Conservation (phyloP, 2,888 invertebrate genomes). For the Orthosia gracilis region DNA sequence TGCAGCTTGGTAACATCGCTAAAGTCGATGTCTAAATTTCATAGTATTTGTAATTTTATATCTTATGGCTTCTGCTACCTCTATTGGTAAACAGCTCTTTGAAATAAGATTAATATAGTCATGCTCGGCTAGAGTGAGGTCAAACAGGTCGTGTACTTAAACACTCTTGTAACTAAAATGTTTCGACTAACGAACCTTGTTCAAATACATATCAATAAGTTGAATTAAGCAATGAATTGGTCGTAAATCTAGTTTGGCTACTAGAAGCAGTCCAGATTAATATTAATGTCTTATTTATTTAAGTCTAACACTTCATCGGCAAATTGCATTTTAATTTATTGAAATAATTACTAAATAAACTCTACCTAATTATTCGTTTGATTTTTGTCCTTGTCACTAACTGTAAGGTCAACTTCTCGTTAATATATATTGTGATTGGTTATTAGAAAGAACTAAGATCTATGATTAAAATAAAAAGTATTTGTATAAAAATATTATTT, state of each 20-base stretch:
- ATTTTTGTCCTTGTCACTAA: conserved; percentile 10
- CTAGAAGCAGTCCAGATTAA: conserved; percentile 33
- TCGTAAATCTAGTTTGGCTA: conserved; percentile 43
- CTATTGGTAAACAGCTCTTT: conserved; percentile 13
- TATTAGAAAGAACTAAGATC: not conserved
- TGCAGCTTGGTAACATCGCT: conserved; percentile 65
- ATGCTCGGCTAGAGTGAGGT: conserved; percentile 35
- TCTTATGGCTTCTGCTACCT: conserved; percentile 43
- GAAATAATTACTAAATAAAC: conserved; percentile 52
- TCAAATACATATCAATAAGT: conserved; percentile 40
- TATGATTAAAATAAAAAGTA: conserved; percentile 24
- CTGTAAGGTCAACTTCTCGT: conserved; percentile 2
- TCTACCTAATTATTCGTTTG: conserved; percentile 17
- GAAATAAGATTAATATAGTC: conserved; percentile 12
- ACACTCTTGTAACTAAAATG: conserved; percentile 30
- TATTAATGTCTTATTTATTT: conserved; percentile 52
- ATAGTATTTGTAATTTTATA: conserved; percentile 10
- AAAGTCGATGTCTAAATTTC: conserved; percentile 40
- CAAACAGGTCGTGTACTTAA: conserved; percentile 26
- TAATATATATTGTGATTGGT: not conserved
- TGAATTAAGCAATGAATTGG: conserved; percentile 40
- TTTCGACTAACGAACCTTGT: conserved; percentile 33
- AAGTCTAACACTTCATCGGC: conserved; percentile 31
- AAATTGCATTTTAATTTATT: conserved; percentile 57
- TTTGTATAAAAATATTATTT: conserved; percentile 75